Base-by-base conservation (phyloP, 2,113 vertebrate genomes). In the Phylloscopus whistleri region DNA sequence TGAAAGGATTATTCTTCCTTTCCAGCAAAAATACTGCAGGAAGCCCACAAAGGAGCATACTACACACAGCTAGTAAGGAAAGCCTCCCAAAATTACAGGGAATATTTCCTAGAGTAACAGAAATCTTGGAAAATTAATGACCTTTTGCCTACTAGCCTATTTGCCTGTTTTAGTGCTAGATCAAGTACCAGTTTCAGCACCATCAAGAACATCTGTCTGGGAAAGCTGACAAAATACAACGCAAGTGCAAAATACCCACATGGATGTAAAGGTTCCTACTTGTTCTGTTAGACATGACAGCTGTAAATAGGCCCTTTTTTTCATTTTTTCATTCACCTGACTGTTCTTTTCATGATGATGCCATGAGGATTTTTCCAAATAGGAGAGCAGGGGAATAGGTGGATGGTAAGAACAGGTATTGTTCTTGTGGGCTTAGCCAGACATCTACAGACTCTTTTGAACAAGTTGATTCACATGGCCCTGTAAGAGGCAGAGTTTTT, bases 161-260 rank as follows among this genome's bases (percentile, higher is more conserved):
- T 27, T 51, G 26, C 12, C 51, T 49, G 7, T 24, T 56, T 70
- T 23, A 81, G 55, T 56, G 59, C 49, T 73, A n/a, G 48, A 49
- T 39, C 13, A 85, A 86, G 19, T 7, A 77, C 22, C 16, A 24
- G 16, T 46, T 91, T 43, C 30, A 44, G n/a, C 14, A 30, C 56
- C 27, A 19, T 37, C 26, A 67, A 72, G 44, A 94, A 43, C 16
- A 84, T 19, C 28, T 76, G 23, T 19, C 35, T 73, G 41, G 46
- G 24, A 77, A 33, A 51, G 24, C 1, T 56, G 35, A 27, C 46
- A 52, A 77, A 78, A 83, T 43, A 11, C 37, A 48, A 9, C 19
- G 6, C 39, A 74, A 60, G 43, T 27, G 33, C 8, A 5, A 27
- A 37, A 66, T n/a, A 23, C 3, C 21, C 44, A 70, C 0, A 0